phyloP scores from a whole-genome alignment of 1,140 invertebrate species.

The Cryptotermes secundus region DNA sequence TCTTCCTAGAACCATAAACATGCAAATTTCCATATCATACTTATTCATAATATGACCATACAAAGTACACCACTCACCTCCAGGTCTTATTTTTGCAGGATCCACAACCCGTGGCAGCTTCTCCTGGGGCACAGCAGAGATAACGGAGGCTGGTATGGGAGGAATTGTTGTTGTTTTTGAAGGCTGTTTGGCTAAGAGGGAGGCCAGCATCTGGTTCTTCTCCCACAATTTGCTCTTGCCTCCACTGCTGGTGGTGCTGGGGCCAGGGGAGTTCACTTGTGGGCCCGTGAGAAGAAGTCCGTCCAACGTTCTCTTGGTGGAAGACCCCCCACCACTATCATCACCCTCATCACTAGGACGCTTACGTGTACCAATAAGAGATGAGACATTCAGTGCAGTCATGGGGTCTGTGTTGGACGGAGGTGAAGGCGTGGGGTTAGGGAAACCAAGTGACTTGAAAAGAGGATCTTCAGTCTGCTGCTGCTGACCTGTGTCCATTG shows the following conservation, averaged over 20 bases:
- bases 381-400: constrained; percentile 40
- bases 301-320: constrained; percentile 53
- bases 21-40: too few species aligned
- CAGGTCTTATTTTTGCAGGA: constrained; percentile 40
- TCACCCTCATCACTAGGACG: constrained; percentile 67
- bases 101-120: constrained; percentile 54
- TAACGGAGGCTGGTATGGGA: constrained; percentile 62
- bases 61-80: background rate
- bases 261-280: constrained; percentile 41
- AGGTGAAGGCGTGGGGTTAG: constrained; percentile 41
- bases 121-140: constrained; percentile 65
- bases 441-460: constrained; percentile 61
- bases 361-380: constrained; percentile 58
- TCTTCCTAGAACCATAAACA: too few species aligned
- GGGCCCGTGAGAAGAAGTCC: constrained; percentile 42
- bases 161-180: constrained; percentile 68
- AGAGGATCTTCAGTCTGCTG: constrained; percentile 52
- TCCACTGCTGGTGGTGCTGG: constrained; percentile 24
- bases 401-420: constrained; percentile 23
- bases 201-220: constrained; percentile 85
- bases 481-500: constrained; percentile 32
- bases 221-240: constrained; percentile 70
- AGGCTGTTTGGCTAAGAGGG: constrained; percentile 75
- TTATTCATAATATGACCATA: too few species aligned
- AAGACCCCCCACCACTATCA: constrained; percentile 50